Evolutionary conservation across 2,888 invertebrate species (phyloP), one percentile per base, ranked within the genome.

Genomic region (Alcis repandata): DNA sequence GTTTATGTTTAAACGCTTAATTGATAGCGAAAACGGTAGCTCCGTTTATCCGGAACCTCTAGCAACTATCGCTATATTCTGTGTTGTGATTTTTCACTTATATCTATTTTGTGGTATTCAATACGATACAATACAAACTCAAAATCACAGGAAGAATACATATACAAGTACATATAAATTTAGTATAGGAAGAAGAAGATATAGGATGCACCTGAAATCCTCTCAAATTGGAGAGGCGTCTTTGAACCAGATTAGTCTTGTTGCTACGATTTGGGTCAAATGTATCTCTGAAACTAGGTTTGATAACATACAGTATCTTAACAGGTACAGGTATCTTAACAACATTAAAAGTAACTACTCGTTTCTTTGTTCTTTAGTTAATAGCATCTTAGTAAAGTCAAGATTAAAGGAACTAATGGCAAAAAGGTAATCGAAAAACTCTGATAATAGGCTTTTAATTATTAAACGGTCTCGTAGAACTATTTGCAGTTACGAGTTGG

Each of bases 391-490:
- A 33, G 22, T 19, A 48, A 48, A 63, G 33, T 40, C 45, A 45
- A 19, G 49, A 57, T 56, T 56, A 36, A 56, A 56, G 22, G 51
- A 57, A 20, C 57, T 11, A 32, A 20, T 52, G n/a, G 49, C 41
- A 40, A 10, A 32, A 60, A 65, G 43, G 43, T 48, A 60, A 60
- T 52, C 65, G 56, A 60, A 60, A 65, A 60, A 65, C 57, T 65
- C 56, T 56, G 60, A 57, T 65, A 65, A 65, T 56, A 65, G 54
- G 57, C 52, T 52, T 52, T 60, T 60, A 65, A 65, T 60, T 65
- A 65, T 65, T 65, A 46, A 60, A 52, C 15, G 59, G 43, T 52
- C 51, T 60, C 57, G 65, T 57, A 40, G 49, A 60, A 60, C 65
- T 60, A 60, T 60, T 60, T 27, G 60, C 56, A 60, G 60, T 60